These are phyloP conservation scores for Apodemia duryi DNA, from an alignment of 2,888 invertebrate genomes.

Conservation along the genomic window DNA sequence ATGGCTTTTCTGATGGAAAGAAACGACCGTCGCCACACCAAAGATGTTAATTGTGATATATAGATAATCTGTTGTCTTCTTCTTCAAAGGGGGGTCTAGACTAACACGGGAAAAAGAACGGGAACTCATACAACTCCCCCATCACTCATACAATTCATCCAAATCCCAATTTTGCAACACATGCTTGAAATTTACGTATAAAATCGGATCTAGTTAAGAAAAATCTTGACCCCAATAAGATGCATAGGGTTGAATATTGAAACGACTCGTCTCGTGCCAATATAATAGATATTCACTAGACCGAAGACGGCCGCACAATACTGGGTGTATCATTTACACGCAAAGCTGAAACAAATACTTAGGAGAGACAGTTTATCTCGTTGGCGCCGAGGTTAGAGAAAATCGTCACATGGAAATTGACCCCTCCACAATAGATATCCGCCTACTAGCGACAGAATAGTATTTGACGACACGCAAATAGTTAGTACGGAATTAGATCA, in stretches of 20 bases:
- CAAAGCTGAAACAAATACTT: conserved; percentile 67
- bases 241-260: conserved; percentile 48
- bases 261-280: conserved; percentile 59
- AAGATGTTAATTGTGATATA: too few species aligned
- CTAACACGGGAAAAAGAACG: too few species aligned
- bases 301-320: conserved; percentile 66
- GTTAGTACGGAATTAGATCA: conserved; percentile 64
- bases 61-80: too few species aligned
- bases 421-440: conserved; percentile 47
- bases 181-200: too few species aligned
- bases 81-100: too few species aligned
- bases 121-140: too few species aligned
- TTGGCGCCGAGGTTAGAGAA: conserved; percentile 61
- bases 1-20: too few species aligned
- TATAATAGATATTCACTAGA: conserved; percentile 74
- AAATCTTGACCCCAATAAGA: neutral
- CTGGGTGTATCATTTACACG: conserved; percentile 68
- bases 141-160: too few species aligned
- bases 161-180: too few species aligned
- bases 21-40: too few species aligned
- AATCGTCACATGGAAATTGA: conserved; percentile 62
- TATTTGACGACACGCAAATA: conserved; percentile 60
- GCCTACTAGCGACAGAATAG: conserved; percentile 53
- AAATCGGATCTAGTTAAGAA: neutral
- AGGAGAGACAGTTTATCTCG: conserved; percentile 62